Conservation (phyloP, 2,888 invertebrate species). For the Rosalia funebris region DNA sequence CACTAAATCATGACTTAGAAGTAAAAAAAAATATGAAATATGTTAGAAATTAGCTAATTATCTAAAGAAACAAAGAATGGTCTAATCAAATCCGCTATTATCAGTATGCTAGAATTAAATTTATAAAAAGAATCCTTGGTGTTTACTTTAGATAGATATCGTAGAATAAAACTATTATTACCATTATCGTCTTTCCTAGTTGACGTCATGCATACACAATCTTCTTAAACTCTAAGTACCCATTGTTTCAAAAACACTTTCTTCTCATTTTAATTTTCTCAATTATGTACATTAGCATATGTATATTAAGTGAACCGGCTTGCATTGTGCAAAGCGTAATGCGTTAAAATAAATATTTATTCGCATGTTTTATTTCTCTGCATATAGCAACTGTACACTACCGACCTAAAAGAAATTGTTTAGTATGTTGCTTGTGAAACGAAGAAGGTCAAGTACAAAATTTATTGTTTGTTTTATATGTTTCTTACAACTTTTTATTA, state of each 20-base stretch:
- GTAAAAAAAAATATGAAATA: no score
- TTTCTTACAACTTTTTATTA: background rate
- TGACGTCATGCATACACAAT: no score
- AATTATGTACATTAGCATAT: background rate
- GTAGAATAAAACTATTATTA: no score
- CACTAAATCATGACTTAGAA: no score
- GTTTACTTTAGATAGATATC: no score
- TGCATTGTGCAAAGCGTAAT: conserved; percentile 5
- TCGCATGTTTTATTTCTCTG: background rate
- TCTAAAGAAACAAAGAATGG: no score
- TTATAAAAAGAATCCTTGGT: no score
- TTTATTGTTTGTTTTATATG: conserved; percentile 1
- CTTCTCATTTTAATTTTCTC: conserved; percentile 7
- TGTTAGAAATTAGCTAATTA: no score
- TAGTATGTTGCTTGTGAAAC: background rate
- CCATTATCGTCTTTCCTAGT: no score
- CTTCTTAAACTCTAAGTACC: background rate
- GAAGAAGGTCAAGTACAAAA: conserved; percentile 20
- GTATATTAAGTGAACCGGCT: conserved; percentile 7
- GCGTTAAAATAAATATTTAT: conserved; percentile 1
- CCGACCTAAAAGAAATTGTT: conserved; percentile 6
- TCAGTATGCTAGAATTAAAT: no score
- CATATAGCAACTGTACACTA: background rate
- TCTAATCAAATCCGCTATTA: no score
- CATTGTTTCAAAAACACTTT: conserved; percentile 16